Evolutionary conservation across 2,888 invertebrate species (phyloP).

Genomic region (Hyppa rectilinea): DNA sequence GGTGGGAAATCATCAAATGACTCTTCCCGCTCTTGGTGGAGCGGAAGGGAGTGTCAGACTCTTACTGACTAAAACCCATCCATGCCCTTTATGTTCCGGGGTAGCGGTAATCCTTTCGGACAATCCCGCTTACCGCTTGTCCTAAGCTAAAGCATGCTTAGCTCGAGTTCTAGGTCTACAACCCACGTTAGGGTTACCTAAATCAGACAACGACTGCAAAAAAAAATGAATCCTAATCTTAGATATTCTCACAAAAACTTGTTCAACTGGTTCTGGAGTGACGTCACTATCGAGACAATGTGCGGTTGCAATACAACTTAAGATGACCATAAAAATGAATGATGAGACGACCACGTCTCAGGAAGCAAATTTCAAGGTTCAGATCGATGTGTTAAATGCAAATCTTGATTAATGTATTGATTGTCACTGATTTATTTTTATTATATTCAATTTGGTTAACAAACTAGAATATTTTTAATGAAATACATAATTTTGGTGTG

Average conservation of each 20-base stretch:
- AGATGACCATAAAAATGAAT: conserved; percentile 52
- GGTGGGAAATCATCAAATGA: no score
- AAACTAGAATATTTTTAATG: conserved; percentile 19
- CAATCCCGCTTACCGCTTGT: no score
- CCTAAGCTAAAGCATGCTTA: background rate
- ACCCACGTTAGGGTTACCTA: conserved; percentile 1
- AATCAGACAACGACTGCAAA: background rate
- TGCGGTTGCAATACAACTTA: conserved; percentile 27
- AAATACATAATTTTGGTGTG: background rate
- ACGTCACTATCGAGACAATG: conserved; percentile 31
- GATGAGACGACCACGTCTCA: conserved; percentile 41
- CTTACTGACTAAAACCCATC: no score
- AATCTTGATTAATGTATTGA: conserved; percentile 45
- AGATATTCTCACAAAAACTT: conserved; percentile 26
- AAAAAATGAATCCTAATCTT: conserved; percentile 10
- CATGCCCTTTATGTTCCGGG: no score
- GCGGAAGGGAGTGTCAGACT: no score
- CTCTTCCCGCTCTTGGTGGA: no score
- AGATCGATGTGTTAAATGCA: conserved; percentile 46
- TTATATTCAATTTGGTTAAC: conserved; percentile 3
- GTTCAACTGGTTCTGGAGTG: conserved; percentile 37
- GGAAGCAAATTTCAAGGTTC: conserved; percentile 56
- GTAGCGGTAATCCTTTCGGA: no score
- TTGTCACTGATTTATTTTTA: conserved; percentile 21
- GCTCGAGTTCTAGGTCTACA: background rate